These are phyloP conservation scores for Oedothorax gibbosus DNA, from an alignment of 1,140 invertebrate genomes.

Conservation along the genomic window DNA sequence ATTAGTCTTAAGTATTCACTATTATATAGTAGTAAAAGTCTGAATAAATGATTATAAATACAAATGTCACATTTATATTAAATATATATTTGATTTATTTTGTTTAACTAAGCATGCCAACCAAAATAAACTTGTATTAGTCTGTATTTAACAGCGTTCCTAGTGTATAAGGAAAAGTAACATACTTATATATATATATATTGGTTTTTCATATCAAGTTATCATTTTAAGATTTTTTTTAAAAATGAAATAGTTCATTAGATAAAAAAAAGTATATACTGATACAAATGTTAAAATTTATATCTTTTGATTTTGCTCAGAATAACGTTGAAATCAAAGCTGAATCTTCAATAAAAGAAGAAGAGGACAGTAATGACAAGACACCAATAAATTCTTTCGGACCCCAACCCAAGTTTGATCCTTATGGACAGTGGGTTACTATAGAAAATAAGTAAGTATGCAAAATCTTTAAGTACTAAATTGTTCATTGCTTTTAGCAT, in stretches of 20 bases:
- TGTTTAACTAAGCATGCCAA: no score
- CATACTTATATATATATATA: background rate
- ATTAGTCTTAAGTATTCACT: no score
- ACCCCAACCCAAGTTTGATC: conserved; percentile 45
- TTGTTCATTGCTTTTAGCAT: no score
- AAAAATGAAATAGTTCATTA: background rate
- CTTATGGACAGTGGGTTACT: conserved; percentile 51
- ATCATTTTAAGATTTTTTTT: background rate
- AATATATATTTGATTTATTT: no score
- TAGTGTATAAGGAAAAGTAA: no score
- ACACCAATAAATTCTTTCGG: background rate
- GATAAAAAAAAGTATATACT: no score
- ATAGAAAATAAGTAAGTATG: conserved; percentile 40
- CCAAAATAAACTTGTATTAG: no score
- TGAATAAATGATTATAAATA: no score
- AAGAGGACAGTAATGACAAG: background rate
- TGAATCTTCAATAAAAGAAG: background rate
- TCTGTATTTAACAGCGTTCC: no score
- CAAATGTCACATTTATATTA: no score
- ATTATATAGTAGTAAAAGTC: no score
- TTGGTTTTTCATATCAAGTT: background rate
- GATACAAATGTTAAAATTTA: background rate
- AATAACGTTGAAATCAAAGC: background rate
- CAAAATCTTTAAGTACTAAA: no score
- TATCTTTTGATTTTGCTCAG: background rate